Evolutionary conservation across 2,888 invertebrate genomes (phyloP).

Genomic region (Diogma glabrata): DNA sequence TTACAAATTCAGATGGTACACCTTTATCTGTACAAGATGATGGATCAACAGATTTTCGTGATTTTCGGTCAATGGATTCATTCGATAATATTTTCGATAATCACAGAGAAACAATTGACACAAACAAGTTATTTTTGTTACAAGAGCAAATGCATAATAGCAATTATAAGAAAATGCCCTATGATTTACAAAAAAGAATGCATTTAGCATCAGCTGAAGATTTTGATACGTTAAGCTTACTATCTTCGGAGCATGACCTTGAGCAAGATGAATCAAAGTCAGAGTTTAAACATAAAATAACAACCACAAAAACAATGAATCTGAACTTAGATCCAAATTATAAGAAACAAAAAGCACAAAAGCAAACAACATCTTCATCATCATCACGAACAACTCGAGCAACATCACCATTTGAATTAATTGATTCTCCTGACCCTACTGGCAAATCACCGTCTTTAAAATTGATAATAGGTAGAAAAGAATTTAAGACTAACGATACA

Average conservation of each 20-base stretch:
- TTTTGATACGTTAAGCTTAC: constrained; percentile 18
- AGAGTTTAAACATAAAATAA: too few species aligned
- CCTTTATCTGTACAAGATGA: constrained; percentile 16
- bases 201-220: constrained; percentile 19
- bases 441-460: constrained; percentile 31
- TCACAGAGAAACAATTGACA: neutral
- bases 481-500: constrained; percentile 40
- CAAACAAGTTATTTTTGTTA: constrained; percentile 7
- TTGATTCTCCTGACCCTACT: constrained; percentile 6
- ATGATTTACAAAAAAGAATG: neutral
- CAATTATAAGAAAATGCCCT: neutral
- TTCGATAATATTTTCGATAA: constrained; percentile 6
- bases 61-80: constrained; percentile 6
- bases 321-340: constrained; percentile 12
- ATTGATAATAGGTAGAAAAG: constrained; percentile 41
- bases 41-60: constrained; percentile 15
- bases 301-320: constrained; percentile 15
- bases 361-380: neutral
- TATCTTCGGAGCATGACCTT: constrained; percentile 10
- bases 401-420: constrained; percentile 19
- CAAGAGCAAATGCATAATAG: constrained; percentile 1
- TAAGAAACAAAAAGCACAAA: neutral
- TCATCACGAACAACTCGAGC: constrained; percentile 14
- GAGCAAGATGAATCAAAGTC: neutral
- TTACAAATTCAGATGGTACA: constrained; percentile 5